These are phyloP conservation scores for Climacteris rufus DNA, from an alignment of 2,113 vertebrate species.

Conservation along the genomic window DNA sequence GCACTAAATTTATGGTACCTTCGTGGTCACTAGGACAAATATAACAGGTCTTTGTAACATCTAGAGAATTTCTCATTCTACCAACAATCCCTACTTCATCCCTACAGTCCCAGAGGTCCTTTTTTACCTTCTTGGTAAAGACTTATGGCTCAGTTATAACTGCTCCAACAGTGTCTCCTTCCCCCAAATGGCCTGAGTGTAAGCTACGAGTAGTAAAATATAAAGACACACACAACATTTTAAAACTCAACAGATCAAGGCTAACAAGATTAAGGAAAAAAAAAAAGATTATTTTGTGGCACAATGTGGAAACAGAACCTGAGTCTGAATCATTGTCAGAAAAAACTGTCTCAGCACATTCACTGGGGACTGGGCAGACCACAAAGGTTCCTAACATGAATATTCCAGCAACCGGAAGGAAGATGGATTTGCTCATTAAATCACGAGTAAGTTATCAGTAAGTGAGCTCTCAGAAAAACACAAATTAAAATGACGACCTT, in stretches of 20 bases:
- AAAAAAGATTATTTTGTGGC: not conserved
- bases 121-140: not conserved
- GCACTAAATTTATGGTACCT: not conserved
- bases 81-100: not conserved
- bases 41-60: not conserved
- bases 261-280: not conserved
- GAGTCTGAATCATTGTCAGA: not conserved
- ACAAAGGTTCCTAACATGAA: not conserved
- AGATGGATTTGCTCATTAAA: not conserved
- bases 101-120: not conserved
- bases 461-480: not conserved
- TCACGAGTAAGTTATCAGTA: conserved; percentile 14
- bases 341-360: not conserved
- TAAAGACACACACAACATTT: not conserved
- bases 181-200: not conserved
- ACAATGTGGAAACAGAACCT: not conserved
- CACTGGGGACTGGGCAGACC: not conserved
- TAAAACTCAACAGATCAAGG: not conserved
- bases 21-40: not conserved
- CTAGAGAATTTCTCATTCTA: not conserved
- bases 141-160: not conserved
- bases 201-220: not conserved
- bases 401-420: not conserved
- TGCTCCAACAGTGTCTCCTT: not conserved
- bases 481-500: conserved; percentile 18